A percentile compares a stretch with the other conserved stretches of the same genome.
Conservation (phyloP, 1,140 invertebrate genomes). For the Orussus abietinus region DNA sequence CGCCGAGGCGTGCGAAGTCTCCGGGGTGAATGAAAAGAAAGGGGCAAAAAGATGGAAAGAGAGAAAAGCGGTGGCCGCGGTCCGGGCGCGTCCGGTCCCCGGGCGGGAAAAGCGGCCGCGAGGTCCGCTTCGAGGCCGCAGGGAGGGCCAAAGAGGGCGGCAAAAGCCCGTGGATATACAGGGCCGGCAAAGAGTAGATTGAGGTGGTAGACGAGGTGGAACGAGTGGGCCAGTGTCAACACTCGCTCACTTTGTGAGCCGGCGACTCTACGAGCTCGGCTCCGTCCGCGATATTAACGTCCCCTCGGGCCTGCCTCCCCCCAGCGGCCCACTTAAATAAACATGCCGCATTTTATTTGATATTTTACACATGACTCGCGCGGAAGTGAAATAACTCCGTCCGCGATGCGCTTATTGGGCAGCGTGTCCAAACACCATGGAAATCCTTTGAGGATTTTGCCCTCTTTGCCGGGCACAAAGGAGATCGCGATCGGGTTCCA, state of each 20-base stretch:
- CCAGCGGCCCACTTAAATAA: conserved; percentile 31
- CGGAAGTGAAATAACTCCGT: conserved; percentile 35
- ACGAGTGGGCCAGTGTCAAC: conserved; percentile 47
- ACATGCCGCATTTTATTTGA: conserved; percentile 41
- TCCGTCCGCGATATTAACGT: conserved; percentile 47
- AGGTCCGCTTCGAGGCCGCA: not conserved
- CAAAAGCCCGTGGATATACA: conserved; percentile 10
- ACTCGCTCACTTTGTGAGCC: conserved; percentile 50
- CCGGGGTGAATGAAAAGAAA: too few relatives aligned
- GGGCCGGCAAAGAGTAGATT: conserved; percentile 1
- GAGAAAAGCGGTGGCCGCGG: conserved; percentile 1
- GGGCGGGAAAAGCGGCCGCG: not conserved
- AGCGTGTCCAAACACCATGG: too few relatives aligned
- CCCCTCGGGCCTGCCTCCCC: conserved; percentile 7
- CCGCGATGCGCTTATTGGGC: conserved; percentile 24
- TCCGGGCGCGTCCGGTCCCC: not conserved
- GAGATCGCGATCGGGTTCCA: too few relatives aligned
- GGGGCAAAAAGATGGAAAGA: conserved; percentile 5
- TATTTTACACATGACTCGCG: conserved; percentile 42
- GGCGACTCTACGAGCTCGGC: conserved; percentile 40
- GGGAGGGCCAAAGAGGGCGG: conserved; percentile 3
- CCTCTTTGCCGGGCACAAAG: too few relatives aligned
- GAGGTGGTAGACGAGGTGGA: conserved; percentile 20
- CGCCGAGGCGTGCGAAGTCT: too few relatives aligned
- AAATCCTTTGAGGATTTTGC: too few relatives aligned